These are phyloP conservation scores for Pimephales promelas DNA, from an alignment of 2,113 vertebrate species.

Conservation along the genomic window DNA sequence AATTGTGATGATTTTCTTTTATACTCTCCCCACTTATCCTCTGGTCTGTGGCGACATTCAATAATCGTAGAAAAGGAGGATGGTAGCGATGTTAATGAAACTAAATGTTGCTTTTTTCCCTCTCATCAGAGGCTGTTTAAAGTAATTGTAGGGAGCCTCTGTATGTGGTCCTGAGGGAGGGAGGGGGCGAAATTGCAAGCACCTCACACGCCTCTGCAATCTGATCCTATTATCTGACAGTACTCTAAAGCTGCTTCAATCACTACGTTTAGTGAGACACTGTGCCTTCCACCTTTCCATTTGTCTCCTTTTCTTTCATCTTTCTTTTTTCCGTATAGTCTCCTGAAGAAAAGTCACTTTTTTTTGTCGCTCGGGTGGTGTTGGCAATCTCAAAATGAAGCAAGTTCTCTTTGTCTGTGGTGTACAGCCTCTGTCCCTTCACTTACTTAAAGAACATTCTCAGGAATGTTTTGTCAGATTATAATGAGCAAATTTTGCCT, in stretches of 20 bases:
- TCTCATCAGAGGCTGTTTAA: slow-evolving; percentile 61
- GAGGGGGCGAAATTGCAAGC: slow-evolving; percentile 63
- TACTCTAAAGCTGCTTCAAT: slow-evolving; percentile 67
- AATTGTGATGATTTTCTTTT: slow-evolving; percentile 31
- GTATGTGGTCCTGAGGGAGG: slow-evolving; percentile 59
- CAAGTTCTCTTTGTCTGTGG: background rate
- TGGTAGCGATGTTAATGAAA: slow-evolving; percentile 68
- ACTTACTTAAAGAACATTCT: slow-evolving; percentile 23
- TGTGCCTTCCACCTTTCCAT: slow-evolving; percentile 43
- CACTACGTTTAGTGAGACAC: slow-evolving; percentile 61
- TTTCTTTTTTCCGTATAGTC: slow-evolving; percentile 12
- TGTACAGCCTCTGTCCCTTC: background rate
- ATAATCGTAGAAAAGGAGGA: slow-evolving; percentile 54
- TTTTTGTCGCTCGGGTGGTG: background rate
- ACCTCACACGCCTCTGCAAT: slow-evolving; percentile 64
- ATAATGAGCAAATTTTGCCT: slow-evolving; percentile 1
- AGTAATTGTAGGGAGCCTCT: slow-evolving; percentile 69
- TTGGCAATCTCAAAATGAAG: background rate
- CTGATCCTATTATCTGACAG: slow-evolving; percentile 70
- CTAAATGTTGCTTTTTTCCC: slow-evolving; percentile 57
- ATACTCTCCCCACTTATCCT: slow-evolving; percentile 9
- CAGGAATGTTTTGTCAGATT: background rate
- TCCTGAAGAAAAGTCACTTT: slow-evolving; percentile 14
- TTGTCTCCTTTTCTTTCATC: slow-evolving; percentile 34
- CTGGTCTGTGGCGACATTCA: slow-evolving; percentile 42